Conservation (phyloP, 2,888 invertebrate genomes). For the Pollenia amentaria region DNA sequence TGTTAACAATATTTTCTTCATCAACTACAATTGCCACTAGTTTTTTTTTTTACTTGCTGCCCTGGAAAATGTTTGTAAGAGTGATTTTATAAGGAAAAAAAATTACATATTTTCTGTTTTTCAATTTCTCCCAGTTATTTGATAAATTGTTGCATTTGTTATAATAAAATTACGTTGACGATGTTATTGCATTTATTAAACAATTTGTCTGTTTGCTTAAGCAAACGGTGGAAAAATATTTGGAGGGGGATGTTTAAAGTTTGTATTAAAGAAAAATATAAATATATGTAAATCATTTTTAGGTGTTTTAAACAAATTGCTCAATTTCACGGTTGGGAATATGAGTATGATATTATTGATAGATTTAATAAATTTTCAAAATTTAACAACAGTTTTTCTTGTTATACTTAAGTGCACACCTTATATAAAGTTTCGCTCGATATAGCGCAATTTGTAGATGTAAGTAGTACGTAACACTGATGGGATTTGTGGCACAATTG, state of each 20-base stretch:
- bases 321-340: too few relatives aligned
- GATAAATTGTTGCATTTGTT: conserved; percentile 56
- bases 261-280: neutral
- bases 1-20: conserved; percentile 60
- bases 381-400: too few relatives aligned
- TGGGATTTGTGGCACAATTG: too few relatives aligned
- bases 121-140: conserved; percentile 19
- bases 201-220: conserved; percentile 30
- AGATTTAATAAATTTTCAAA: too few relatives aligned
- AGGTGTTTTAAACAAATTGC: too few relatives aligned
- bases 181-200: conserved; percentile 55
- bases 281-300: too few relatives aligned
- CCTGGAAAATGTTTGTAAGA: conserved; percentile 6
- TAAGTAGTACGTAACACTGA: too few relatives aligned
- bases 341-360: too few relatives aligned
- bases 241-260: neutral
- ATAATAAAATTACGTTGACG: conserved; percentile 49
- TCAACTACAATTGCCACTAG: conserved; percentile 5
- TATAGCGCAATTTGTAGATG: too few relatives aligned
- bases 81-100: conserved; percentile 14
- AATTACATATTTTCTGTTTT: neutral
- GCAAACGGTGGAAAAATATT: neutral
- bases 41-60: neutral
- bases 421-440: too few relatives aligned
- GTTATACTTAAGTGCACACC: too few relatives aligned